Evolutionary conservation across 2,113 vertebrate species (phyloP), one percentile per base, ranked within the genome.

Genomic region (Pelobates fuscus): DNA sequence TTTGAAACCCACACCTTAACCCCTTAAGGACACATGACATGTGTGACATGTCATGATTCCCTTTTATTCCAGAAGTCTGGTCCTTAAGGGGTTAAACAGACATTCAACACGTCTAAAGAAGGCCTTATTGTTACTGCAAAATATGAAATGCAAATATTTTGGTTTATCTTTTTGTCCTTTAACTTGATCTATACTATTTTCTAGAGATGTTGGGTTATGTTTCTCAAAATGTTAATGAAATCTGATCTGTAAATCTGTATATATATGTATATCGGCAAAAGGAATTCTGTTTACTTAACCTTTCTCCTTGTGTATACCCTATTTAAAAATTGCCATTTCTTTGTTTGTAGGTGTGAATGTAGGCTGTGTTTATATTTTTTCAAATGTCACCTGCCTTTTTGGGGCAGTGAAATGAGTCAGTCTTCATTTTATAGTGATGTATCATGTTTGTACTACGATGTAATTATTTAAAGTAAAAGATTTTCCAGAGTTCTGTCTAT

Each of bases 391-490:
- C 37, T n/a, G 18, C 29, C 29, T 49, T 21, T 65, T n/a, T 21
- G 18, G 43, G 26, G 43, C n/a, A 44, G 18, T 17, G 8, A 37
- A 46, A 49, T 5, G 17, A 49, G 44, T 21, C 37, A n/a, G 32
- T 58, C 15, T 59, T 59, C 24, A 14, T 60, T 55, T 58, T 57
- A 1, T 32, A 29, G 63, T 67, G 27, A 43, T 46, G 32, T 74
- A 11, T 44, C n/a, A 32, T 30, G 6, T 67, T 76, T 76, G 72
- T 67, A 60, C 17, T 21, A 24, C 63, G 46, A 46, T 67, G 62
- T 59, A 43, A 29, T 74, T 74, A 65, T 37, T 65, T 55, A 1
- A 37, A 37, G 10, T 37, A n/a, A n/a, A 37, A 29, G 37, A 8
- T 5, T n/a, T 30, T 15, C 62, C 63, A 75, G 25, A 75, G 11